Percentiles rank a stretch among this genome's conserved stretches.
Conservation (phyloP, 2,113 vertebrate species). For the Mungos mungo region DNA sequence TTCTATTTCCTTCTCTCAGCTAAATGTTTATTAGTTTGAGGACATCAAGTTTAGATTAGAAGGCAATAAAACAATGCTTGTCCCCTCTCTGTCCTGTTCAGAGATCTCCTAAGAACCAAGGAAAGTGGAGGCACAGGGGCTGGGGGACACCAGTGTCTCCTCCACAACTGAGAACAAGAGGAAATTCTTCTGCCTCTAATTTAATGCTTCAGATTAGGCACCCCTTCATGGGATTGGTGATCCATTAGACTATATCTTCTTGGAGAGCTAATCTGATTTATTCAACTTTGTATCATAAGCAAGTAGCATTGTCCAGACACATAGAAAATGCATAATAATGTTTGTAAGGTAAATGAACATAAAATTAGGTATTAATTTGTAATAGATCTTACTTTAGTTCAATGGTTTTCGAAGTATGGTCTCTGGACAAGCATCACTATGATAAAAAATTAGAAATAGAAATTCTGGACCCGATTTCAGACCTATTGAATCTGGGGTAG, state of each 20-base stretch:
- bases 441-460: not conserved
- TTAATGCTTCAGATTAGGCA: not conserved
- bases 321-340: not conserved
- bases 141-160: not conserved
- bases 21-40: not conserved
- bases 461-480: not conserved
- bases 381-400: not conserved
- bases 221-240: not conserved
- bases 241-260: not conserved
- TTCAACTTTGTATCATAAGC: not conserved
- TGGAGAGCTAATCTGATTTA: not conserved
- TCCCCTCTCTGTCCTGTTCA: not conserved
- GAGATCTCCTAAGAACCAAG: not conserved
- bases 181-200: not conserved
- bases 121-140: not conserved
- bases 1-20: not conserved
- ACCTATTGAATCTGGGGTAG: not conserved
- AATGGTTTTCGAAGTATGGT: not conserved
- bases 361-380: not conserved
- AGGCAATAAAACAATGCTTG: not conserved
- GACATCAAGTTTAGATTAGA: not conserved
- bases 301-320: not conserved
- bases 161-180: not conserved
- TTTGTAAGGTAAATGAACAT: not conserved
- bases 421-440: not conserved